Evolutionary conservation across 1,140 invertebrate species (phyloP).

Genomic region (Atta cephalotes): DNA sequence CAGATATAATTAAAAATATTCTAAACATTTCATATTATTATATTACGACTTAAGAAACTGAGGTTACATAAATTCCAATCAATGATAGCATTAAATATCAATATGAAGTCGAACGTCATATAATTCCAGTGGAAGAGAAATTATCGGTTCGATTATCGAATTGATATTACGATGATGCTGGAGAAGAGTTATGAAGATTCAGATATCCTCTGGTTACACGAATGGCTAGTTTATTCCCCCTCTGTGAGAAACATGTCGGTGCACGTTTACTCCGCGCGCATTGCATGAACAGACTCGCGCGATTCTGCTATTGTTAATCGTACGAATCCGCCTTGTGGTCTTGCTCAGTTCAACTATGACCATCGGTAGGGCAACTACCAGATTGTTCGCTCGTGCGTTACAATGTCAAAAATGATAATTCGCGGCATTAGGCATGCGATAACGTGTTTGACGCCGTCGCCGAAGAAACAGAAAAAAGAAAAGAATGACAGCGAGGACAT

Average conservation of each 20-base stretch:
- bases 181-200: not conserved
- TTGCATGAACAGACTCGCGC: slow-evolving; percentile 18
- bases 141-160: not conserved
- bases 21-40: not conserved
- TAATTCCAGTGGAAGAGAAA: not conserved
- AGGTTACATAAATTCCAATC: too few species aligned
- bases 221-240: not conserved
- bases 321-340: slow-evolving; percentile 27
- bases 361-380: not conserved
- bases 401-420: slow-evolving; percentile 46
- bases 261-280: slow-evolving; percentile 37
- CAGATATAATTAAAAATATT: not conserved
- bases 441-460: slow-evolving; percentile 60
- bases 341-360: slow-evolving; percentile 44
- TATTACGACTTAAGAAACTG: too few species aligned
- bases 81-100: not conserved
- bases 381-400: not conserved
- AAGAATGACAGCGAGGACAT: not conserved
- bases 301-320: slow-evolving; percentile 59
- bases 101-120: not conserved
- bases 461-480: slow-evolving; percentile 23
- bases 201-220: slow-evolving; percentile 9
- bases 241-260: slow-evolving; percentile 54
- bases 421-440: slow-evolving; percentile 28
- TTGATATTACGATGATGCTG: slow-evolving; percentile 7